Evolutionary conservation across 2,888 invertebrate genomes (phyloP).

Genomic region (Troides helena): DNA sequence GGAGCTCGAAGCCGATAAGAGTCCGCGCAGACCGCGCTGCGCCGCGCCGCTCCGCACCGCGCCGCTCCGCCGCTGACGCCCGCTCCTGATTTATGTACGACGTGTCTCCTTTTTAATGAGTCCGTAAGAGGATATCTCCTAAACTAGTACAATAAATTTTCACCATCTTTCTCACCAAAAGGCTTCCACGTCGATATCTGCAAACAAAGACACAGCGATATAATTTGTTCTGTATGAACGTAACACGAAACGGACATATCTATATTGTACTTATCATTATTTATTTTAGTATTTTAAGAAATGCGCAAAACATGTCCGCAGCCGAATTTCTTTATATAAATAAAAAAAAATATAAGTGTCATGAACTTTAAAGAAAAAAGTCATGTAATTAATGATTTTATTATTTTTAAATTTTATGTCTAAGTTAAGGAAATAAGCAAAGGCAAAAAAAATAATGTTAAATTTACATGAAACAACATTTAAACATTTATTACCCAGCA

Average conservation of each 20-base stretch:
- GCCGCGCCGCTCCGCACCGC: slow-evolving; percentile 41
- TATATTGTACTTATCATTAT: slow-evolving; percentile 74
- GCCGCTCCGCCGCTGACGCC: slow-evolving; percentile 48
- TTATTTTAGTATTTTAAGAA: not conserved
- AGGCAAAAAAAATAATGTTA: too few relatives aligned
- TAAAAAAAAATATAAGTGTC: too few relatives aligned
- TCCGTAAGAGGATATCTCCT: slow-evolving; percentile 78
- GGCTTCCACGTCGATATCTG: slow-evolving; percentile 74
- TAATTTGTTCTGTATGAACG: slow-evolving; percentile 72
- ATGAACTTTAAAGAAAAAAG: too few relatives aligned
- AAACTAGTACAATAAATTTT: slow-evolving; percentile 75
- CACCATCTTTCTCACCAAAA: slow-evolving; percentile 71
- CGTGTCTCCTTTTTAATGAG: slow-evolving; percentile 81
- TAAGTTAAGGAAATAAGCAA: too few relatives aligned
- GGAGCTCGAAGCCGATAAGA: slow-evolving; percentile 67
- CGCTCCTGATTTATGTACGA: slow-evolving; percentile 77
- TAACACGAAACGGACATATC: slow-evolving; percentile 58
- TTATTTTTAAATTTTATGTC: too few relatives aligned
- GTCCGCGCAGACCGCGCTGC: slow-evolving; percentile 50
- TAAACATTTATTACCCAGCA: too few relatives aligned
- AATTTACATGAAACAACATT: too few relatives aligned
- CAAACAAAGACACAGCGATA: slow-evolving; percentile 73
- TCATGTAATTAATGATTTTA: too few relatives aligned
- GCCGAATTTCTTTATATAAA: too few relatives aligned
- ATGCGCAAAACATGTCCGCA: not conserved